phyloP scores from a whole-genome alignment of 2,888 invertebrate genomes.

The Ditula angustiorana region DNA sequence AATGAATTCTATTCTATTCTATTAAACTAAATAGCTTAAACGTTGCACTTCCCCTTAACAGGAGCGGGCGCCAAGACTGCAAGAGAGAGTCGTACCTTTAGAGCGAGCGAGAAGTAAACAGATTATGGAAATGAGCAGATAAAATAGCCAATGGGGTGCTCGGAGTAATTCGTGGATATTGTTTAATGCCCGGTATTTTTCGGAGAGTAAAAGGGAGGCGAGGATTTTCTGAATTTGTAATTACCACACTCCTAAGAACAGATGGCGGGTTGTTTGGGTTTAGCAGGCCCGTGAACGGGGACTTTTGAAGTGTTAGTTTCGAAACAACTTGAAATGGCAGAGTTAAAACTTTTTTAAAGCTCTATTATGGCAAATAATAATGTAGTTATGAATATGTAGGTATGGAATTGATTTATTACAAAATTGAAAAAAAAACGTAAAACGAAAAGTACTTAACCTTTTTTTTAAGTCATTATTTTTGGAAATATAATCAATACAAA shows the following conservation, averaged over 20 bases:
- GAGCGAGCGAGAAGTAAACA: slow-evolving; percentile 2
- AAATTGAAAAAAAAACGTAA: too few relatives aligned
- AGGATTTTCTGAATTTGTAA: slow-evolving; percentile 26
- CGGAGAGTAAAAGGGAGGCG: slow-evolving; percentile 18
- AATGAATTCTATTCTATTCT: too few relatives aligned
- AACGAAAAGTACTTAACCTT: too few relatives aligned
- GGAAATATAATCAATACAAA: too few relatives aligned
- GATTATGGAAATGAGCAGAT: slow-evolving; percentile 26
- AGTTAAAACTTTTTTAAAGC: too few relatives aligned
- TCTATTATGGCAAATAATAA: too few relatives aligned
- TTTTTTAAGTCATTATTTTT: too few relatives aligned
- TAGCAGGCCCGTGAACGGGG: neutral
- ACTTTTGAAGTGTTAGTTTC: neutral
- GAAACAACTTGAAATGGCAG: neutral
- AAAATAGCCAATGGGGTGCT: slow-evolving; percentile 34
- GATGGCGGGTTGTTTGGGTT: neutral
- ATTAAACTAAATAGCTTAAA: neutral
- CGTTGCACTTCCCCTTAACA: neutral
- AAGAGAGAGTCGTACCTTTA: slow-evolving; percentile 13
- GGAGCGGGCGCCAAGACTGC: neutral
- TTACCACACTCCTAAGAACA: neutral
- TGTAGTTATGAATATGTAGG: too few relatives aligned
- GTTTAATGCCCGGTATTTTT: slow-evolving; percentile 29
- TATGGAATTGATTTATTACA: too few relatives aligned
- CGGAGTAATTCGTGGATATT: slow-evolving; percentile 27